Conservation (phyloP, 2,797 vertebrate species). For the Erpetoichthys calabaricus region DNA sequence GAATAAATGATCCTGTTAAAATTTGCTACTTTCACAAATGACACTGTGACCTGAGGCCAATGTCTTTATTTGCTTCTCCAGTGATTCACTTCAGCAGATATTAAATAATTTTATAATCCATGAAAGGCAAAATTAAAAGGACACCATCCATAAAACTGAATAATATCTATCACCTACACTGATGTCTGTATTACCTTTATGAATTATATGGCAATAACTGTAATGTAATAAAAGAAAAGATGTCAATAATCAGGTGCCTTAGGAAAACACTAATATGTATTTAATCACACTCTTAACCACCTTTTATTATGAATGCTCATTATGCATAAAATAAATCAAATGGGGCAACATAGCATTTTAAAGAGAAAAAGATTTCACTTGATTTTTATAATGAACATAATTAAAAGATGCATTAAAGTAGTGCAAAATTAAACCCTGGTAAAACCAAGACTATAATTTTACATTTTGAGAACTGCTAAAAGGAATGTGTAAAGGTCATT, state of each 20-base stretch:
- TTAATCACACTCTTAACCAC: conserved; percentile 66
- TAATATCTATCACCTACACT: conserved; percentile 70
- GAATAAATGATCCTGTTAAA: conserved; percentile 95
- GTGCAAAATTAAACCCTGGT: too few species aligned
- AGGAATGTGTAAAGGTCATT: too few species aligned
- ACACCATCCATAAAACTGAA: conserved; percentile 77
- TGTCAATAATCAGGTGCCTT: conserved; percentile 65
- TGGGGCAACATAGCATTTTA: too few species aligned
- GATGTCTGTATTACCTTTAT: conserved; percentile 70
- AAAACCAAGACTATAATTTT: too few species aligned
- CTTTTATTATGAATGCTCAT: conserved; percentile 60
- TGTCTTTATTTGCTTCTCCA: conserved; percentile 83
- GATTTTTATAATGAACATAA: too few species aligned
- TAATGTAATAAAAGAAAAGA: conserved; percentile 63
- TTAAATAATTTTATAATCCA: conserved; percentile 90
- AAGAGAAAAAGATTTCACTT: too few species aligned
- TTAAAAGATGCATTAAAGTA: too few species aligned
- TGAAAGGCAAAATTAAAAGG: conserved; percentile 86
- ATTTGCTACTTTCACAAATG: conserved; percentile 94
- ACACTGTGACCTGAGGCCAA: conserved; percentile 81
- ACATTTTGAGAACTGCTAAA: too few species aligned
- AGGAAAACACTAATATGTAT: conserved; percentile 68
- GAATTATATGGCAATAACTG: conserved; percentile 65
- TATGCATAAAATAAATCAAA: conserved; percentile 36
- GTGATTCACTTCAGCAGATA: conserved; percentile 88